phyloP scores from a whole-genome alignment of 2,888 invertebrate genomes.

The Lycia hirtaria region DNA sequence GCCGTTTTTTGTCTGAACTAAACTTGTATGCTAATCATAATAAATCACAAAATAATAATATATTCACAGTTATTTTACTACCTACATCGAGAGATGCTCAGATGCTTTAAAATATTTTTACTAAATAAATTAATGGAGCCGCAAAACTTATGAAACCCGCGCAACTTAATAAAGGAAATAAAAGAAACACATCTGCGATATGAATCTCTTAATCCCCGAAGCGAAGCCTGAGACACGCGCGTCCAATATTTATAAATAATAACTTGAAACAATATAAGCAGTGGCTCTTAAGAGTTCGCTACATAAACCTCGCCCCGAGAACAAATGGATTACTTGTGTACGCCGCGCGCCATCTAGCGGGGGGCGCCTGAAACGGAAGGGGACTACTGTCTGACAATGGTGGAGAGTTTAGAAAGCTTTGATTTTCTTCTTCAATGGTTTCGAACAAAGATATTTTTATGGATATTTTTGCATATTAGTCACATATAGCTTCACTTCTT shows the following conservation, averaged over 20 bases:
- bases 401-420: not conserved
- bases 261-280: conserved; percentile 79
- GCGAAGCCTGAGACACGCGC: conserved; percentile 58
- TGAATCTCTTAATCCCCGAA: conserved; percentile 56
- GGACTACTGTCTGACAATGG: conserved; percentile 4
- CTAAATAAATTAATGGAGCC: not conserved
- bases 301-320: conserved; percentile 84
- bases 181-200: conserved; percentile 38
- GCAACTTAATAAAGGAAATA: conserved; percentile 35
- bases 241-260: conserved; percentile 78
- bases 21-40: too few relatives aligned
- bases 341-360: conserved; percentile 80
- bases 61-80: too few relatives aligned
- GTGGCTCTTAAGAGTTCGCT: conserved; percentile 75
- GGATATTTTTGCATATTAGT: too few relatives aligned
- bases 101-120: too few relatives aligned
- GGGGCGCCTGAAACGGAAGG: conserved; percentile 69
- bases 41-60: too few relatives aligned
- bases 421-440: not conserved
- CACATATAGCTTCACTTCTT: too few relatives aligned
- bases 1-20: too few relatives aligned
- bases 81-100: too few relatives aligned
- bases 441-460: too few relatives aligned
- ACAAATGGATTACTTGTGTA: conserved; percentile 85
- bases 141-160: not conserved